Evolutionary conservation across 2,888 invertebrate genomes (phyloP).

Genomic region (Koerneria pararmatus): DNA sequence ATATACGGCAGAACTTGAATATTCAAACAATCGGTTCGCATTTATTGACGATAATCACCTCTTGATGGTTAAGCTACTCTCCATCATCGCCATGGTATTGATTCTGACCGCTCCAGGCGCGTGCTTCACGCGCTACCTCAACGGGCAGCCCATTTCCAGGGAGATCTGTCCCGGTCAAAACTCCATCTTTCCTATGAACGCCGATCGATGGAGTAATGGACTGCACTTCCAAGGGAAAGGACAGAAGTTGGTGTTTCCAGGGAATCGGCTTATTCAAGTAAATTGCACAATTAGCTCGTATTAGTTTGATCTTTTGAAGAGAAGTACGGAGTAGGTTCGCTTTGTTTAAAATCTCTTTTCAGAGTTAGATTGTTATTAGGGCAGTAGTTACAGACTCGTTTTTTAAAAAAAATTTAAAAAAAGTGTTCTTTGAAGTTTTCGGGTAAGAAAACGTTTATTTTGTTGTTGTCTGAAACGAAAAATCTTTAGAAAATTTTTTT

Average conservation of each 20-base stretch:
- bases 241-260: slow-evolving; percentile 49
- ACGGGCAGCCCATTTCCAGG: slow-evolving; percentile 41
- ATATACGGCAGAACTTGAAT: not conserved
- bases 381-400: too few species aligned
- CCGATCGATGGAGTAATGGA: slow-evolving; percentile 58
- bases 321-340: too few species aligned
- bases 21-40: not conserved
- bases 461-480: too few species aligned
- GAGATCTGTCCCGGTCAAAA: slow-evolving; percentile 44
- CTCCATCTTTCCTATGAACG: slow-evolving; percentile 59
- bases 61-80: slow-evolving; percentile 40
- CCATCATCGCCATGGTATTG: slow-evolving; percentile 53
- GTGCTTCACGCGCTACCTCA: slow-evolving; percentile 52
- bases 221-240: slow-evolving; percentile 57
- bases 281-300: too few species aligned
- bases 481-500: too few species aligned
- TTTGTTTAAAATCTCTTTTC: too few species aligned
- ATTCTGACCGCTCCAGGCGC: slow-evolving; percentile 59
- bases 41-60: not conserved
- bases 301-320: too few species aligned
- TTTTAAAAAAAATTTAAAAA: too few species aligned
- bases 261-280: too few species aligned
- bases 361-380: too few species aligned
- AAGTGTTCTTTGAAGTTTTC: too few species aligned
- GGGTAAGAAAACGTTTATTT: too few species aligned